A percentile compares a stretch with the other conserved stretches of the same genome.
Conservation (phyloP, 2,888 invertebrate species). For the Perizoma flavofasciatum region DNA sequence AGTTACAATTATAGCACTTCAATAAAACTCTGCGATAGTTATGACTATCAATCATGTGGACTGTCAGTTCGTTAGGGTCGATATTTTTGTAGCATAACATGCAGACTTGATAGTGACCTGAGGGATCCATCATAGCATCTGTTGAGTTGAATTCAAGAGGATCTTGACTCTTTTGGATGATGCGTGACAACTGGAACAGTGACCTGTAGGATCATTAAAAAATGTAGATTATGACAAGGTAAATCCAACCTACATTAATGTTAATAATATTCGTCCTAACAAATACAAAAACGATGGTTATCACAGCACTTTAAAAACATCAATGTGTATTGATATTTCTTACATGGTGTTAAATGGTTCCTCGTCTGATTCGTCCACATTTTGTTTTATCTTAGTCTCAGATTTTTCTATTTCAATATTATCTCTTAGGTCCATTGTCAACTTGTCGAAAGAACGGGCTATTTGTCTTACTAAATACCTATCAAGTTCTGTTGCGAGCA, state of each 20-base stretch:
- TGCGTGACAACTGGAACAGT: constrained; percentile 46
- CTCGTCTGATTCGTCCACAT: constrained; percentile 43
- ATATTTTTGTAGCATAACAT: constrained; percentile 51
- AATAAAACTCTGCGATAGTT: constrained; percentile 45
- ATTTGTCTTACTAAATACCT: too few relatives aligned
- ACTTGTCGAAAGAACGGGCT: too few relatives aligned
- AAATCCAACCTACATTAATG: neutral
- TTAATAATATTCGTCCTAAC: neutral
- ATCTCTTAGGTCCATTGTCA: too few relatives aligned
- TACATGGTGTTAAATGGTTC: constrained; percentile 43
- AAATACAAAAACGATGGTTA: neutral
- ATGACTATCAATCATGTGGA: constrained; percentile 51
- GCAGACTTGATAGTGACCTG: constrained; percentile 47
- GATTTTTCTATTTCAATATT: neutral
- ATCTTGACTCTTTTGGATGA: constrained; percentile 47
- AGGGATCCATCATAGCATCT: constrained; percentile 46
- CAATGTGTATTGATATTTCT: constrained; percentile 3
- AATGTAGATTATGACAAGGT: neutral
- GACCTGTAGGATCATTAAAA: constrained; percentile 41
- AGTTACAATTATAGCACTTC: constrained; percentile 48
- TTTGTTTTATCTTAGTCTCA: constrained; percentile 40
- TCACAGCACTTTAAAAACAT: neutral
- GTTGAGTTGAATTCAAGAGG: constrained; percentile 49
- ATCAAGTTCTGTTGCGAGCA: too few relatives aligned
- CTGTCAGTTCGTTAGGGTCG: constrained; percentile 36